phyloP scores from a whole-genome alignment of 2,888 invertebrate genomes.

The Ichneumoninae sp. region DNA sequence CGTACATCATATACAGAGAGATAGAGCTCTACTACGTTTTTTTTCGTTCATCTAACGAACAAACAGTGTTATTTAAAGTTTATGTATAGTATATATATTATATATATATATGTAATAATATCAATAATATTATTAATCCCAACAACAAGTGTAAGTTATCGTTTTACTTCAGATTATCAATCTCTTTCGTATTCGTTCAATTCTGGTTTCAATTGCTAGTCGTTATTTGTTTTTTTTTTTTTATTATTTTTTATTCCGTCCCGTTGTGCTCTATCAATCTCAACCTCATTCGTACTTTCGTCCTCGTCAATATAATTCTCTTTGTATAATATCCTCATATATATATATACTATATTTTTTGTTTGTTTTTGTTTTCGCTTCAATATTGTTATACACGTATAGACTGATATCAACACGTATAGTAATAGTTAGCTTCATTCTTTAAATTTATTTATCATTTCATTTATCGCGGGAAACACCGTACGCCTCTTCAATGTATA shows the following conservation, averaged over 20 bases:
- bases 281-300: slow-evolving; percentile 71
- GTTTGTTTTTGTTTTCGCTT: slow-evolving; percentile 47
- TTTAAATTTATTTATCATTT: slow-evolving; percentile 17
- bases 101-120: slow-evolving; percentile 75
- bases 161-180: slow-evolving; percentile 73
- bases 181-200: slow-evolving; percentile 65
- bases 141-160: slow-evolving; percentile 81
- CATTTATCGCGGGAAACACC: slow-evolving; percentile 37
- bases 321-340: slow-evolving; percentile 69
- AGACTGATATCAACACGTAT: slow-evolving; percentile 81
- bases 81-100: slow-evolving; percentile 76
- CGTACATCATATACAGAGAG: slow-evolving; percentile 77
- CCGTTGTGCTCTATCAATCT: slow-evolving; percentile 63
- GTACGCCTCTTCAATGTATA: slow-evolving; percentile 12
- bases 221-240: slow-evolving; percentile 57
- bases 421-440: slow-evolving; percentile 35
- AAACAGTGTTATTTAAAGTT: slow-evolving; percentile 82
- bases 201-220: slow-evolving; percentile 36
- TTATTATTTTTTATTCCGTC: slow-evolving; percentile 56
- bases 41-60: slow-evolving; percentile 79
- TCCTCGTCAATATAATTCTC: slow-evolving; percentile 75
- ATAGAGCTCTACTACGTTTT: slow-evolving; percentile 73
- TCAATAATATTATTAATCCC: slow-evolving; percentile 79
- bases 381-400: slow-evolving; percentile 74
- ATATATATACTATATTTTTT: slow-evolving; percentile 48